A percentile compares a stretch with the other conserved stretches of the same genome.
phyloP scores from a whole-genome alignment of 1,140 invertebrate species.

The Sipha flava region DNA sequence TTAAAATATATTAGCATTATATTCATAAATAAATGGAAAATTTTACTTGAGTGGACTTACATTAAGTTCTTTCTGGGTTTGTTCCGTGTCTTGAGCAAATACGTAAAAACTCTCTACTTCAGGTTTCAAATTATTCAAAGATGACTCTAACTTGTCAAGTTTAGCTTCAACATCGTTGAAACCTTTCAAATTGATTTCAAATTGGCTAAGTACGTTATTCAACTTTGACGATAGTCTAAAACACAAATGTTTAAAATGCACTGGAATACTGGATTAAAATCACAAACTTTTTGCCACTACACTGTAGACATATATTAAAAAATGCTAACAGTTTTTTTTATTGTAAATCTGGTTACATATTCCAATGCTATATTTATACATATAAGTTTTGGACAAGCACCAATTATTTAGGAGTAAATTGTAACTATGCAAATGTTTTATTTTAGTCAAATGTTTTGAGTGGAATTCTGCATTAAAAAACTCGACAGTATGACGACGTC shows the following conservation, averaged over 20 bases:
- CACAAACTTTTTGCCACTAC: not conserved
- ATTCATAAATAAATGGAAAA: too few relatives aligned
- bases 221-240: slow-evolving; percentile 49
- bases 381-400: not conserved
- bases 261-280: not conserved
- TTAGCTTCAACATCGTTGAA: slow-evolving; percentile 52
- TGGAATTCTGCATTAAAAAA: not conserved
- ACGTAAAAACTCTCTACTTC: slow-evolving; percentile 61
- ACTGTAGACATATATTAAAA: not conserved
- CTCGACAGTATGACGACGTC: not conserved
- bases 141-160: slow-evolving; percentile 55
- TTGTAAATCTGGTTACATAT: slow-evolving; percentile 12
- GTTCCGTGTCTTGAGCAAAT: slow-evolving; percentile 48
- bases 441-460: slow-evolving; percentile 11
- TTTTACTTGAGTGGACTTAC: slow-evolving; percentile 35
- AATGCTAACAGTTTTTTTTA: slow-evolving; percentile 15
- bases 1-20: too few relatives aligned
- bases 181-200: slow-evolving; percentile 23
- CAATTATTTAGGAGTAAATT: slow-evolving; percentile 10
- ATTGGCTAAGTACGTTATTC: slow-evolving; percentile 49
- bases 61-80: slow-evolving; percentile 37
- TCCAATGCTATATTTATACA: slow-evolving; percentile 23
- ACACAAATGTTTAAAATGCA: slow-evolving; percentile 26
- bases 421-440: slow-evolving; percentile 10
- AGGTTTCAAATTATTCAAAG: slow-evolving; percentile 53